A percentile compares a stretch with the other conserved stretches of the same genome.
Evolutionary conservation across 2,888 invertebrate species (phyloP).

Genomic region (Pogonocherus hispidulus): DNA sequence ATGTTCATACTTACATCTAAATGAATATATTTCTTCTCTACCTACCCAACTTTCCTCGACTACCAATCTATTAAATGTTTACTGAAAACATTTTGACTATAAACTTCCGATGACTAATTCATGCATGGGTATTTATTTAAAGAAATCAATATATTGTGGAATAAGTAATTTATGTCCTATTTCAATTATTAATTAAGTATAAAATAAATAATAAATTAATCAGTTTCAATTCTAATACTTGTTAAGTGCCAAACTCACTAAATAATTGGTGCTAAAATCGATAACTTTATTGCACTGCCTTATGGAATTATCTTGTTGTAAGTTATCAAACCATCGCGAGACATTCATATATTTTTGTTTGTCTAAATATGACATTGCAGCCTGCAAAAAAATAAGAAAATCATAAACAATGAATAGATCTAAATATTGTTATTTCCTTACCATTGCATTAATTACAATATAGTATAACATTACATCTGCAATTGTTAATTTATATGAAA

Average conservation of each 20-base stretch:
- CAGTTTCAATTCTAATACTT: conserved; percentile 48
- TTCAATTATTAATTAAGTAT: too few species aligned
- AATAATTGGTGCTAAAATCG: conserved; percentile 68
- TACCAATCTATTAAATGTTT: too few species aligned
- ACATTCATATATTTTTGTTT: conserved; percentile 79
- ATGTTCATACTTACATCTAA: too few species aligned
- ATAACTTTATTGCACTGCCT: conserved; percentile 70
- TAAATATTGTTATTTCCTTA: conserved; percentile 66
- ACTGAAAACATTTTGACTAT: too few species aligned
- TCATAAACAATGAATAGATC: conserved; percentile 39
- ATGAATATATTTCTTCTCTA: too few species aligned
- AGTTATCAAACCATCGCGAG: conserved; percentile 84
- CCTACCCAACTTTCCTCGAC: too few species aligned
- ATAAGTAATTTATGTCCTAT: too few species aligned
- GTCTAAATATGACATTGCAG: conserved; percentile 74
- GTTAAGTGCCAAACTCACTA: conserved; percentile 57
- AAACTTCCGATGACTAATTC: too few species aligned
- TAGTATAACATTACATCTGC: conserved; percentile 81
- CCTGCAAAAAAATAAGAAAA: conserved; percentile 70
- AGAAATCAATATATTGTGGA: too few species aligned
- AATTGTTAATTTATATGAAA: conserved; percentile 73
- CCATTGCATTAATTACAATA: conserved; percentile 77
- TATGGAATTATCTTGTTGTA: conserved; percentile 79
- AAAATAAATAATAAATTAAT: too few species aligned
- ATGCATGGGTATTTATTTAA: too few species aligned